These are phyloP conservation scores for Phyllopteryx taeniolatus DNA, from an alignment of 2,113 vertebrate genomes.

Conservation along the genomic window DNA sequence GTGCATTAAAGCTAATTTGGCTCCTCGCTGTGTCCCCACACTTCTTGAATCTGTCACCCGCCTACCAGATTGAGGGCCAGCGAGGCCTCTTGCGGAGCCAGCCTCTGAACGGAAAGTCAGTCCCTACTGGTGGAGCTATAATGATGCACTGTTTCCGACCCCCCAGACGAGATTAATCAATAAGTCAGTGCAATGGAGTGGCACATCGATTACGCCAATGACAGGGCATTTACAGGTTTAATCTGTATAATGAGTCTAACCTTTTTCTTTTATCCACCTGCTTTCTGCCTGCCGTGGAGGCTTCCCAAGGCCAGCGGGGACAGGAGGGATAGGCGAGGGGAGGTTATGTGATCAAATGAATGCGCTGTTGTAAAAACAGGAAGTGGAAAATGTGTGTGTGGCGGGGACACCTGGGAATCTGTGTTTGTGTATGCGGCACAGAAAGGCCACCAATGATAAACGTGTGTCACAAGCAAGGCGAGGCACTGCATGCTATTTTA, in stretches of 20 bases:
- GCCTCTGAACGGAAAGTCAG: slow-evolving; percentile 29
- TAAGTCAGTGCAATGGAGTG: slow-evolving; percentile 77
- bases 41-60: neutral
- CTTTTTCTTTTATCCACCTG: slow-evolving; percentile 67
- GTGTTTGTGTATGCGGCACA: slow-evolving; percentile 49
- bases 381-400: slow-evolving; percentile 37
- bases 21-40: neutral
- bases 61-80: neutral
- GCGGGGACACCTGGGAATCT: slow-evolving; percentile 42
- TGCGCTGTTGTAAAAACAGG: slow-evolving; percentile 15
- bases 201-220: slow-evolving; percentile 73
- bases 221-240: slow-evolving; percentile 77
- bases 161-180: slow-evolving; percentile 67
- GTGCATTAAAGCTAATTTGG: slow-evolving; percentile 1
- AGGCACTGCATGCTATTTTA: slow-evolving; percentile 54
- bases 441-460: slow-evolving; percentile 60
- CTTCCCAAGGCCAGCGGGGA: slow-evolving; percentile 38
- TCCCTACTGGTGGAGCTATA: slow-evolving; percentile 37
- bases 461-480: slow-evolving; percentile 56
- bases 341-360: slow-evolving; percentile 3
- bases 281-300: slow-evolving; percentile 37
- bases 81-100: neutral
- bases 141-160: slow-evolving; percentile 63
- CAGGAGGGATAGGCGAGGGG: neutral
- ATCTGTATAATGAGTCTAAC: slow-evolving; percentile 76